Evolutionary conservation across 2,888 invertebrate genomes (phyloP).

Genomic region (Patella caerulea): DNA sequence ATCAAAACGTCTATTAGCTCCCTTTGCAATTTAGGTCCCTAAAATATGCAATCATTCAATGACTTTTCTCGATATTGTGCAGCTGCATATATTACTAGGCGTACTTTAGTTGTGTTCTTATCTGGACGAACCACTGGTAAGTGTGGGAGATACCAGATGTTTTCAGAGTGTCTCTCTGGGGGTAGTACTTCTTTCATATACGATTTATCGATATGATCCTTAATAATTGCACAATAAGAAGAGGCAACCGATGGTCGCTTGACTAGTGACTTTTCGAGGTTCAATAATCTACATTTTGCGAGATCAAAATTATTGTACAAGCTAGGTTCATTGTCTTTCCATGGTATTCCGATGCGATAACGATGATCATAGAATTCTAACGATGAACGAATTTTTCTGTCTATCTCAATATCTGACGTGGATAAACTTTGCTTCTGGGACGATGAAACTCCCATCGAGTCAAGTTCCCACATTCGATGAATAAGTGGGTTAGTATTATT

Average conservation of each 20-base stretch:
- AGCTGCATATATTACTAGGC: neutral
- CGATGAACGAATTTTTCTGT: neutral
- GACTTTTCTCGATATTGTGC: neutral
- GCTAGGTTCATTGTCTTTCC: neutral
- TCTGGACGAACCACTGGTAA: neutral
- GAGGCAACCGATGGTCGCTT: neutral
- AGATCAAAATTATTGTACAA: neutral
- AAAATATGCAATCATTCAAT: neutral
- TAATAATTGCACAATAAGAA: neutral
- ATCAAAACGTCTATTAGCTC: neutral
- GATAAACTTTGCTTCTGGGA: neutral
- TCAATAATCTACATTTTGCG: neutral
- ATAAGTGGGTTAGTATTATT: neutral
- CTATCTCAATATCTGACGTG: neutral
- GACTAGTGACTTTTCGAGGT: neutral
- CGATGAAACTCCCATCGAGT: neutral
- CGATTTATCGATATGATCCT: neutral
- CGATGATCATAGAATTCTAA: neutral
- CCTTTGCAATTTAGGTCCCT: neutral
- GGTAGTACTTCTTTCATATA: neutral
- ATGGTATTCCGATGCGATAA: neutral
- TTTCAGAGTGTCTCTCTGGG: neutral
- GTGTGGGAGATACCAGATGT: neutral
- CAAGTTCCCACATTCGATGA: neutral
- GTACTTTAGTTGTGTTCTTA: conserved; percentile 1